phyloP scores from a whole-genome alignment of 2,113 vertebrate species.

The Arenaria interpres region DNA sequence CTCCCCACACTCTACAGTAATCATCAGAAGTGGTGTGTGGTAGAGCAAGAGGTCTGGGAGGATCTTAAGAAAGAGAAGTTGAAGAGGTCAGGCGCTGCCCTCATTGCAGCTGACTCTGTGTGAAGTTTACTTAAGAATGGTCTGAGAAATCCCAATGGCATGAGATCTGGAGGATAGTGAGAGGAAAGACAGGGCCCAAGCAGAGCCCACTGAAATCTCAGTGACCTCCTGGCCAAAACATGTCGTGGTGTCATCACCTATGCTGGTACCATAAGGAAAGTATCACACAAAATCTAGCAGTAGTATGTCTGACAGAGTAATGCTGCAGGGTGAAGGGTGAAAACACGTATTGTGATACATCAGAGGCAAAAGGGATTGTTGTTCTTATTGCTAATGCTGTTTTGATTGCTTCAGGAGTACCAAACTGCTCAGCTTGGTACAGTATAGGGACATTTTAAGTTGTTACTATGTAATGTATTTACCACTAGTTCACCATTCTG shows the following conservation, averaged over 20 bases:
- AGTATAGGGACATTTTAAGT: not conserved
- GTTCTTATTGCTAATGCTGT: not conserved
- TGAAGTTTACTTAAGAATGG: not conserved
- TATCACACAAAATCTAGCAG: not conserved
- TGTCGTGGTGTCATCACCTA: not conserved
- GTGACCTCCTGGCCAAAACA: not conserved
- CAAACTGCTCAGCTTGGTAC: not conserved
- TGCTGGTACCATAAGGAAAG: not conserved
- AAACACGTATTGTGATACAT: not conserved
- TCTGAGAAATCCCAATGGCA: not conserved
- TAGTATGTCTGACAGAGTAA: not conserved
- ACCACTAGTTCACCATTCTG: not conserved
- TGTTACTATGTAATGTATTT: not conserved
- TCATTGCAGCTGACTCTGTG: not conserved
- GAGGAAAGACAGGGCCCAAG: not conserved
- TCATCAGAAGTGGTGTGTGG: not conserved
- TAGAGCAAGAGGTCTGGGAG: not conserved
- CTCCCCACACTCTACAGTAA: fast-evolving
- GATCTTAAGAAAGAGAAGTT: not conserved
- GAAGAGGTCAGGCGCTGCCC: not conserved
- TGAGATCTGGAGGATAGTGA: not conserved
- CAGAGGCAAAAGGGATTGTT: not conserved
- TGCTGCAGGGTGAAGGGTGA: not conserved
- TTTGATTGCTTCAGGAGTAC: not conserved
- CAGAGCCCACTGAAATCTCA: not conserved